A percentile compares a stretch with the other conserved stretches of the same genome.
Evolutionary conservation across 2,797 vertebrate genomes (phyloP).

Genomic region (Chiloscyllium punctatum): DNA sequence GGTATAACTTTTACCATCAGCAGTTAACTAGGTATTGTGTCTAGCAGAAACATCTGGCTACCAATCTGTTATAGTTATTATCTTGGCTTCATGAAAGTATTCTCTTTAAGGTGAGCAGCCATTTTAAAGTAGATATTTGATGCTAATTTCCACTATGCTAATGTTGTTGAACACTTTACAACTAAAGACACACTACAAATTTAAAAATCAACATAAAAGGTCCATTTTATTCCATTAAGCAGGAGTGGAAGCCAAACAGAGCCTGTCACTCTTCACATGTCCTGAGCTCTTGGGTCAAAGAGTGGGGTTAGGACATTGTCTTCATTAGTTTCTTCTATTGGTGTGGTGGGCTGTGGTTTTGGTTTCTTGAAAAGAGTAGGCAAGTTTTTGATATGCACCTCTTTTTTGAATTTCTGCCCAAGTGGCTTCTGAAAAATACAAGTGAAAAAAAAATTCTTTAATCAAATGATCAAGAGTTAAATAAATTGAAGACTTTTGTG

Average conservation of each 20-base stretch:
- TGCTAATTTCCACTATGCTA: constrained; percentile 37
- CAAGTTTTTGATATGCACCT: constrained; percentile 96
- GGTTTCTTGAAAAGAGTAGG: constrained; percentile 88
- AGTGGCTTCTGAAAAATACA: constrained; percentile 74
- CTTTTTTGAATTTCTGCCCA: constrained; percentile 94
- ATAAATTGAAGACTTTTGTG: neutral
- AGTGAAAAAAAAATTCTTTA: constrained; percentile 20
- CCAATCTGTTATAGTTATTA: neutral
- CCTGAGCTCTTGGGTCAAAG: constrained; percentile 33
- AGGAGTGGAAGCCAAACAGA: constrained; percentile 26
- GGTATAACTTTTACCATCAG: constrained; percentile 1
- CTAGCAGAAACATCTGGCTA: neutral
- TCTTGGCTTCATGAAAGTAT: constrained; percentile 29
- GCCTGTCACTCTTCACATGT: constrained; percentile 28
- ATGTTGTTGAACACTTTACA: constrained; percentile 22
- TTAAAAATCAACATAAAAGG: constrained; percentile 29
- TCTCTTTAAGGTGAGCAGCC: neutral
- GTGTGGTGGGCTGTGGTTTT: constrained; percentile 59
- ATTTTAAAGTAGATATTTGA: constrained; percentile 20
- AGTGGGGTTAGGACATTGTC: constrained; percentile 26
- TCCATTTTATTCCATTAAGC: neutral
- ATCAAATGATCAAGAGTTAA: neutral
- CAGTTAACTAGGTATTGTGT: constrained; percentile 21
- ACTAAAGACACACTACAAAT: constrained; percentile 36
- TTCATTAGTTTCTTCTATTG: constrained; percentile 19